Evolutionary conservation across 1,140 invertebrate genomes (phyloP).

Genomic region (Saccostrea echinata): DNA sequence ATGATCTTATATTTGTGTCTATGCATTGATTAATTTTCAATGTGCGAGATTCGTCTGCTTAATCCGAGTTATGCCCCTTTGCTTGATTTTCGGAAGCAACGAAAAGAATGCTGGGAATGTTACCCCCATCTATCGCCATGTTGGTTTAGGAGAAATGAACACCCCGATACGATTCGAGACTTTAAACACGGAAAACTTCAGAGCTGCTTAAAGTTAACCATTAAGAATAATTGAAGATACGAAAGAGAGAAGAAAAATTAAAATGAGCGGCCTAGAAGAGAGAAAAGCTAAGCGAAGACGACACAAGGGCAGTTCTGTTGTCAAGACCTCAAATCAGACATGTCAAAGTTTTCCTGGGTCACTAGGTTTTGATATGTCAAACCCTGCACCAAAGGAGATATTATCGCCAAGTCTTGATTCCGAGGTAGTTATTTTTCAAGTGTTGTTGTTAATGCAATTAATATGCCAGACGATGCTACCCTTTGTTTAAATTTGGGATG

Average conservation of each 20-base stretch:
- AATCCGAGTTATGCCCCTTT: slow-evolving; percentile 3
- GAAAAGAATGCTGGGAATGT: slow-evolving; percentile 36
- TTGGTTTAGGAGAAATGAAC: slow-evolving; percentile 36
- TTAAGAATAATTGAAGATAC: neutral
- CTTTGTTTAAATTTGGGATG: neutral
- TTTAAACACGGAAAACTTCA: slow-evolving; percentile 32
- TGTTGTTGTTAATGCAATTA: neutral
- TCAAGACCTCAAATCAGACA: slow-evolving; percentile 54
- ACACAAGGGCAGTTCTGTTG: slow-evolving; percentile 62
- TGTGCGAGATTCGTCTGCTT: too few species aligned
- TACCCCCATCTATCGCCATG: slow-evolving; percentile 25
- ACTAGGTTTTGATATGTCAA: slow-evolving; percentile 44
- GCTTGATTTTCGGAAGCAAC: slow-evolving; percentile 13
- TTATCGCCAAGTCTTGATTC: slow-evolving; percentile 57
- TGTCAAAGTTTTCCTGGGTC: slow-evolving; percentile 58
- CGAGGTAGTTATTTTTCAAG: slow-evolving; percentile 53
- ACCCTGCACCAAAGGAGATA: slow-evolving; percentile 39
- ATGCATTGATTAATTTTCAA: too few species aligned
- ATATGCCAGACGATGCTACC: neutral
- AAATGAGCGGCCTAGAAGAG: slow-evolving; percentile 65
- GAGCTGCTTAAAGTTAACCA: neutral
- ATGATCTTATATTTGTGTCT: too few species aligned
- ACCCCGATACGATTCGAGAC: slow-evolving; percentile 33
- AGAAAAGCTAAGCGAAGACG: slow-evolving; percentile 67
- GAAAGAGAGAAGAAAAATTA: neutral